phyloP scores from a whole-genome alignment of 1,140 invertebrate species.

The Spodoptera litura region DNA sequence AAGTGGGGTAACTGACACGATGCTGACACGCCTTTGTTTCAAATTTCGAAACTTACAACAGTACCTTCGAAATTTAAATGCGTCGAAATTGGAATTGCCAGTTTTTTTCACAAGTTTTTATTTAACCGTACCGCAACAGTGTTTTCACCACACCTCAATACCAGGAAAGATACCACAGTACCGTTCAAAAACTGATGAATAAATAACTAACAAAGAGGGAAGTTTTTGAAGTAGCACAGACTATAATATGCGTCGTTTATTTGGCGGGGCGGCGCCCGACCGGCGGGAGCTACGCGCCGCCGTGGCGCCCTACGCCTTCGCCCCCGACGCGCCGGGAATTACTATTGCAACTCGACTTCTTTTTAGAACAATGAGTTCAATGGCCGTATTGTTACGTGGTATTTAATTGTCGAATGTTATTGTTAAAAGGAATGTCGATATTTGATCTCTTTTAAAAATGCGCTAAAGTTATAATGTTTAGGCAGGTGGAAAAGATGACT shows the following conservation, averaged over 20 bases:
- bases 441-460: too few species aligned
- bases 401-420: too few species aligned
- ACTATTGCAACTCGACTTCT: constrained; percentile 50
- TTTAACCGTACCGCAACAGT: background rate
- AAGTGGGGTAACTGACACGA: too few species aligned
- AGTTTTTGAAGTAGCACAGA: constrained; percentile 41
- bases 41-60: too few species aligned
- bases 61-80: too few species aligned
- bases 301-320: constrained; percentile 64
- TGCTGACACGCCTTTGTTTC: too few species aligned
- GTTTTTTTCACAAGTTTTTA: too few species aligned
- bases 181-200: constrained; percentile 24
- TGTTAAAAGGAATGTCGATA: background rate
- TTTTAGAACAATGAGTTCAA: constrained; percentile 16
- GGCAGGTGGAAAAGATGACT: too few species aligned
- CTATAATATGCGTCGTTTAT: constrained; percentile 42
- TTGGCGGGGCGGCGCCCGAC: constrained; percentile 54
- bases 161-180: background rate
- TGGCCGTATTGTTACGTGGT: background rate
- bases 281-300: constrained; percentile 70
- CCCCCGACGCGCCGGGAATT: constrained; percentile 57
- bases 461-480: too few species aligned
- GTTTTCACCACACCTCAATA: constrained; percentile 8
- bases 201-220: constrained; percentile 33
- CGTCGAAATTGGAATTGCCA: too few species aligned